phyloP scores from a whole-genome alignment of 2,888 invertebrate genomes.

The Schrankia costaestrigalis region DNA sequence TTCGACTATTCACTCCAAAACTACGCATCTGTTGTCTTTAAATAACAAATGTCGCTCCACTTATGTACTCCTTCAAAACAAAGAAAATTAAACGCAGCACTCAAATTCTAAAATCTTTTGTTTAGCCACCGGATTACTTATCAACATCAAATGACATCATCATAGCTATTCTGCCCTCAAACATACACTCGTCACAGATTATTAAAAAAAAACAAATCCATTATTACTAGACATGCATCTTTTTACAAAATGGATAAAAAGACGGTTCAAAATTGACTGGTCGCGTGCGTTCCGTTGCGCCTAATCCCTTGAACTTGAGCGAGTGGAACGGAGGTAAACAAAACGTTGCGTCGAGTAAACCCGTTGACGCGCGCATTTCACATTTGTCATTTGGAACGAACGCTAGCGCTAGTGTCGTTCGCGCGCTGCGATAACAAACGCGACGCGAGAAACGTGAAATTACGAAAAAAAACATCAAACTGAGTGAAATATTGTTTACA shows the following conservation, averaged over 20 bases:
- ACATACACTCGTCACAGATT: slow-evolving; percentile 16
- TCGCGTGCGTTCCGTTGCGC: slow-evolving; percentile 36
- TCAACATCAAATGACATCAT: slow-evolving; percentile 39
- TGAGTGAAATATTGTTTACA: slow-evolving; percentile 26
- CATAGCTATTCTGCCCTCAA: slow-evolving; percentile 12
- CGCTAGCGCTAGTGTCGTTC: slow-evolving; percentile 46
- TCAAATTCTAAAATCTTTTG: too few species aligned
- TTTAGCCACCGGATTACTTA: too few species aligned
- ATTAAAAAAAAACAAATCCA: slow-evolving; percentile 30
- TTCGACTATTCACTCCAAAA: too few species aligned
- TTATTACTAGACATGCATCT: slow-evolving; percentile 19
- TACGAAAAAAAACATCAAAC: slow-evolving; percentile 37
- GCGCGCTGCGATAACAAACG: slow-evolving; percentile 51
- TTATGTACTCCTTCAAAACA: too few species aligned
- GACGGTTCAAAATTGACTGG: slow-evolving; percentile 39
- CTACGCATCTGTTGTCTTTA: too few species aligned
- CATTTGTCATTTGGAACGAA: slow-evolving; percentile 75
- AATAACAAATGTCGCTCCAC: too few species aligned
- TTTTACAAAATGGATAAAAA: slow-evolving; percentile 15
- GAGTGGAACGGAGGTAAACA: slow-evolving; percentile 62
- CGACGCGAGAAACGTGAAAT: slow-evolving; percentile 36
- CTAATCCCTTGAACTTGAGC: slow-evolving; percentile 74
- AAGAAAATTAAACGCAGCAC: too few species aligned
- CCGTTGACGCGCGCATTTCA: slow-evolving; percentile 74
- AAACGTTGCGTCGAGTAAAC: slow-evolving; percentile 48